Percentiles rank a stretch among this genome's conserved stretches.
These are phyloP conservation scores for Ichneumoninae sp. DNA, from an alignment of 2,888 invertebrate genomes.

Conservation along the genomic window DNA sequence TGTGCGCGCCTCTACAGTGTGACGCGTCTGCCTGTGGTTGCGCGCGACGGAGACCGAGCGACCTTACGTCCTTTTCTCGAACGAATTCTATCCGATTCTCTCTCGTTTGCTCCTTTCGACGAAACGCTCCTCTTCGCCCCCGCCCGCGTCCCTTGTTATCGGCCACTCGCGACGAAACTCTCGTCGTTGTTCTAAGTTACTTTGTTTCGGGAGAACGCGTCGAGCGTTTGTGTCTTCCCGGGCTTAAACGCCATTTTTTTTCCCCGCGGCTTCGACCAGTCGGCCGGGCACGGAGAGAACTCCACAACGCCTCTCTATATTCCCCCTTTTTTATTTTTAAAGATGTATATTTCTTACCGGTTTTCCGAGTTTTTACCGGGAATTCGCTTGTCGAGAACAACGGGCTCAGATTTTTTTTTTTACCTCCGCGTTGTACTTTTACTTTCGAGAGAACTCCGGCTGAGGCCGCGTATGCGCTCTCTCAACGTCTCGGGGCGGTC, in stretches of 20 bases:
- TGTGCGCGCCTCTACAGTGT: conserved; percentile 64
- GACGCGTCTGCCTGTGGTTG: conserved; percentile 73
- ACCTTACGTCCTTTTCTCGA: conserved; percentile 37
- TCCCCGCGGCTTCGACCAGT: conserved; percentile 22
- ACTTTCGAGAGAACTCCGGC: not conserved
- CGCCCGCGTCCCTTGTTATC: conserved; percentile 21
- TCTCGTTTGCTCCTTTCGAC: conserved; percentile 29
- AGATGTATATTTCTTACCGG: conserved; percentile 12
- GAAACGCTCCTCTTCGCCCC: conserved; percentile 20
- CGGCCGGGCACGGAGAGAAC: conserved; percentile 39
- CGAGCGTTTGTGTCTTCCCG: conserved; percentile 61
- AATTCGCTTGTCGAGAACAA: too few relatives aligned
- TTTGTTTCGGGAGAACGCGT: conserved; percentile 3
- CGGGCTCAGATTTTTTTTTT: not conserved
- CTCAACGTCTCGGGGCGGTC: too few relatives aligned
- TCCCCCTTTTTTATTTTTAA: not conserved
- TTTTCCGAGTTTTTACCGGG: not conserved
- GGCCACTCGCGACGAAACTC: conserved; percentile 4
- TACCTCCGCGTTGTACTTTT: not conserved
- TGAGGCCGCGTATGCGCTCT: not conserved
- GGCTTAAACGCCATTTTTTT: conserved; percentile 64
- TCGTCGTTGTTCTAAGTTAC: not conserved
- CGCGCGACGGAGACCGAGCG: conserved; percentile 68
- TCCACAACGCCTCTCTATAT: not conserved
- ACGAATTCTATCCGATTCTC: not conserved